Base-by-base conservation (phyloP, 2,888 invertebrate species). In the Anorthoa munda region DNA sequence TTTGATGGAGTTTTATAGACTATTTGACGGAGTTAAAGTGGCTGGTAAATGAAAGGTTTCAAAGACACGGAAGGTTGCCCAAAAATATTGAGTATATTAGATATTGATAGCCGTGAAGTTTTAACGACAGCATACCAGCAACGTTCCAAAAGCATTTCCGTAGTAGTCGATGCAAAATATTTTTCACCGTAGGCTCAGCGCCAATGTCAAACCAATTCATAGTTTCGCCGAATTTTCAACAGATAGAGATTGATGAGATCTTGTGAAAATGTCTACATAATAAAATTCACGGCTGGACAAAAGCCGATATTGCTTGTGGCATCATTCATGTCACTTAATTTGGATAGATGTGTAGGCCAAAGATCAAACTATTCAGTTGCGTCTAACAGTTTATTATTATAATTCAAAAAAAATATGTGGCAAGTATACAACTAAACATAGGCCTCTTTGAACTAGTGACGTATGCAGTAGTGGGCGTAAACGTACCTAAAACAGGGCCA, bases 291-390 rank as follows among this genome's bases (percentile, higher is more conserved):
- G 76, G 70, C 56, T 81, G 48, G 58, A 65, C 65, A 58, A 83
- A 58, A 69, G 69, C 79, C 55, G 66, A 93, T 76, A 70, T 65
- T 80, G 58, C 46, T 67, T 66, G 58, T 77, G 61, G 53, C 79
- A 63, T 31, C 51, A 50, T 66, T 31, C 51, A 50, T 66, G 72
- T 69, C 77, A 75, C 61, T 71, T 70, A n/a, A 84, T 81, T 84
- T 81, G 61, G 46, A 81, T 70, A 75, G 66, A 81, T 71, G 70
- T 61, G 21, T 58, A 56, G 60, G 67, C 55, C 81, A 81, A 71
- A 71, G 70, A 81, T 84, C 84, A 75, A 64, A 70, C 71, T 51
- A 75, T 55, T 72, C 63, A 59, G 63, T 72, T 67, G 65, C 51
- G 67, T 63, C 23, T 59, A 55, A 55, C 45, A 74, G 48, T 61